Conservation (phyloP, 2,888 invertebrate genomes). For the Drosophila falleni region DNA sequence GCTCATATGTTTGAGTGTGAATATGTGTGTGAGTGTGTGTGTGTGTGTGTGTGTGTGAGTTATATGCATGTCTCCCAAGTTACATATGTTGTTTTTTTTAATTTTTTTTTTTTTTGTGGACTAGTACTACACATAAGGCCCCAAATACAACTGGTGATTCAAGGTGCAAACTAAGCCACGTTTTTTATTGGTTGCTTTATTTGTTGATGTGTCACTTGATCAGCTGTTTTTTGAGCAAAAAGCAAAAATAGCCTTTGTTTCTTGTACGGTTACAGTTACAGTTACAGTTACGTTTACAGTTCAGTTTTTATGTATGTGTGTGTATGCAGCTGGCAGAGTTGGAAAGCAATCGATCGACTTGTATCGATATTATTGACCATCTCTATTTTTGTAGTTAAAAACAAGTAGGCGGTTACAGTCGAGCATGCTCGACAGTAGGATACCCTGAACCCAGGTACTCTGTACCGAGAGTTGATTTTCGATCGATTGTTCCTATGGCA, state of each 20-base stretch:
- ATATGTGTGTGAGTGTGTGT: slow-evolving; percentile 8
- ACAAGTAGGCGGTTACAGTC: too few species aligned
- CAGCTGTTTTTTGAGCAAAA: slow-evolving; percentile 18
- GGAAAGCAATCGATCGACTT: slow-evolving; percentile 6
- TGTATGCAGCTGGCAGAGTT: slow-evolving; percentile 6
- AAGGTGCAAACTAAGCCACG: slow-evolving; percentile 59
- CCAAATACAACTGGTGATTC: slow-evolving; percentile 35
- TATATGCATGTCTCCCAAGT: slow-evolving; percentile 31
- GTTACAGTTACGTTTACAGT: not conserved
- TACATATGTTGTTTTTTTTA: slow-evolving; percentile 14
- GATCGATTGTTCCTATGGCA: too few species aligned
- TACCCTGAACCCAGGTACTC: too few species aligned
- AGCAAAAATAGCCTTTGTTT: slow-evolving; percentile 7
- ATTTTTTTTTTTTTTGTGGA: slow-evolving; percentile 2
- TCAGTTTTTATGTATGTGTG: not conserved
- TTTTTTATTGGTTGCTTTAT: slow-evolving; percentile 10
- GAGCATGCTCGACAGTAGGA: too few species aligned
- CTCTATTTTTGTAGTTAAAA: too few species aligned
- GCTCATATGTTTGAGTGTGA: slow-evolving; percentile 65
- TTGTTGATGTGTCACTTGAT: slow-evolving; percentile 13
- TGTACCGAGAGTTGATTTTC: too few species aligned
- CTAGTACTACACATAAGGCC: slow-evolving; percentile 32
- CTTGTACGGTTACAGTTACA: not conserved
- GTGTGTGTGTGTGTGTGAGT: slow-evolving; percentile 18
- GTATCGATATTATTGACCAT: not conserved